Evolutionary conservation across 2,113 vertebrate species (phyloP), one percentile per base, ranked within the genome.

Genomic region (Bufo gargarizans): DNA sequence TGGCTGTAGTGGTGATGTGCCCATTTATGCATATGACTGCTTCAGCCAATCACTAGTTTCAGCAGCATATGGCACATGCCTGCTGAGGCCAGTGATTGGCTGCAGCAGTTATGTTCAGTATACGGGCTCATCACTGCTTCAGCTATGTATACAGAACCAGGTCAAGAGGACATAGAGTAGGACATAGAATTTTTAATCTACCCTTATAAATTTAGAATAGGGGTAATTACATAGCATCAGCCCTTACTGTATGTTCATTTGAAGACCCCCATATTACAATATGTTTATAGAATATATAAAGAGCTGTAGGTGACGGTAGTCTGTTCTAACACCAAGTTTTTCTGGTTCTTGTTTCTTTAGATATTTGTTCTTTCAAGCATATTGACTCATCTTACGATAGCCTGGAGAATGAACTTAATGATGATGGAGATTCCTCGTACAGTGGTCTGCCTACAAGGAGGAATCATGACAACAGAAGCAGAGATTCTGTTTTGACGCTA

Each of bases 301-400:
- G 9, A 53, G 9, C 5, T 53, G 9, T 53, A 53, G 53, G 53
- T 53, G 53, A 53, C 53, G 5, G 4, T 72, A n/a, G 63, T 67
- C 20, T 0, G 20, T 13, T 43, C 20, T 56, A 81, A 81, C 6
- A 56, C 33, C 4, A 20, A 14, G 3, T 12, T 61, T 53, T 33
- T 59, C 33, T 33, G 33, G 33, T 33, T 22, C 8, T 9, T 17
- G 17, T 19, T 78, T 85, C 90, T 81, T 80, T 92, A 98, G 97
- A 97, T 88, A 93, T 93, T 43, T 96, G 96, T 47, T 97, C 95
- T 84, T 96, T 97, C 90, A 97, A 97, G 89, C 93, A 97, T 93
- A 97, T 97, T 6, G 97, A 98, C 92, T 99, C 98, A 4, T 98
- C 97, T 84, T 99, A 97, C 0, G 96, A 98, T 92, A 98, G 97